Evolutionary conservation across 2,888 invertebrate genomes (phyloP).

Genomic region (Lamproptera curius): DNA sequence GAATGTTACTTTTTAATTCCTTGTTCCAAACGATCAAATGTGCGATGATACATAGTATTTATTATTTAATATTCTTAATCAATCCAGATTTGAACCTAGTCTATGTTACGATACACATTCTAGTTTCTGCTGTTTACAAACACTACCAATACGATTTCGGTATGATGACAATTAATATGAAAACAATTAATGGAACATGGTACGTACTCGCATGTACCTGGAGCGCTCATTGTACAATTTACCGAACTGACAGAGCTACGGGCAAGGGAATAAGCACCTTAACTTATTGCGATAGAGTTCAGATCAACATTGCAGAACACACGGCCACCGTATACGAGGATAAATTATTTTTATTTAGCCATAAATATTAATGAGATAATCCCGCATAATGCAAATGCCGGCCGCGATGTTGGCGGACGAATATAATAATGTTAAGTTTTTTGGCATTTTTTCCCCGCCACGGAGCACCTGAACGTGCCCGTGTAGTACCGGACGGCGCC

Average conservation of each 20-base stretch:
- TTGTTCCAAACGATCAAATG: too few relatives aligned
- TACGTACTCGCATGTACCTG: constrained; percentile 4
- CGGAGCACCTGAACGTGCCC: constrained; percentile 2
- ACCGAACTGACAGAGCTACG: constrained; percentile 1
- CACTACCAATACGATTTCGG: neutral
- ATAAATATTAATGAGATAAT: constrained; percentile 52
- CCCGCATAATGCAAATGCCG: constrained; percentile 46
- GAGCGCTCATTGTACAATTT: constrained; percentile 10
- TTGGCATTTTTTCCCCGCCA: constrained; percentile 28
- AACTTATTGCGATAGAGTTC: constrained; percentile 20
- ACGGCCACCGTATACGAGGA: constrained; percentile 34
- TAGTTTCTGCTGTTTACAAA: too few relatives aligned
- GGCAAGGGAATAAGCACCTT: constrained; percentile 20
- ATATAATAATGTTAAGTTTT: constrained; percentile 40
- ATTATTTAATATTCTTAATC: too few relatives aligned
- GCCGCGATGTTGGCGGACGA: constrained; percentile 38
- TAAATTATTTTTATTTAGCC: constrained; percentile 49
- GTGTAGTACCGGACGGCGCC: neutral
- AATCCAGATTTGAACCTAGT: too few relatives aligned
- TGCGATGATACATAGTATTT: too few relatives aligned
- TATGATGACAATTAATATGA: constrained; percentile 8
- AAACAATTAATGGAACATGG: constrained; percentile 12
- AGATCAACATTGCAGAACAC: constrained; percentile 22
- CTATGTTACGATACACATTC: too few relatives aligned
- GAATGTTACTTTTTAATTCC: too few relatives aligned